Conservation (phyloP, 2,888 invertebrate species). For the Odontocolon sp. region DNA sequence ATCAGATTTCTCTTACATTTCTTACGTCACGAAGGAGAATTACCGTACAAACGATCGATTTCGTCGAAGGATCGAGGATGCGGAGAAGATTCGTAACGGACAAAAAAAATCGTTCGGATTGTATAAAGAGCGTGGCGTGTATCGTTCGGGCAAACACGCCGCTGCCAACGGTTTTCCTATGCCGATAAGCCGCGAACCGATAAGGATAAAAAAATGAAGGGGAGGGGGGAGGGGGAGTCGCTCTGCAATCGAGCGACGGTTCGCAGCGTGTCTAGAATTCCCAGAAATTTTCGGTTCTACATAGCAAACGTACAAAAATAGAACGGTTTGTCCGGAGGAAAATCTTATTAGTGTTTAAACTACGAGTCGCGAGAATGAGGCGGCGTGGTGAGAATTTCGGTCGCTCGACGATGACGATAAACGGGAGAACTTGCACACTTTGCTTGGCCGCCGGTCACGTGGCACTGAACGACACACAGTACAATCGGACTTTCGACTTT, state of each 20-base stretch:
- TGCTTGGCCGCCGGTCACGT: constrained; percentile 43
- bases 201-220: no score
- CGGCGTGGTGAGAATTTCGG: neutral
- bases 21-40: no score
- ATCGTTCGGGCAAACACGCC: constrained; percentile 40
- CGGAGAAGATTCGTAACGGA: no score
- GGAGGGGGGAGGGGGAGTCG: no score
- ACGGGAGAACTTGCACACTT: neutral
- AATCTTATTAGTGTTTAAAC: constrained; percentile 29
- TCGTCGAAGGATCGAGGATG: no score
- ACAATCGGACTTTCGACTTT: constrained; percentile 53
- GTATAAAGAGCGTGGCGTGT: neutral
- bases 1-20: no score
- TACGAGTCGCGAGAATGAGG: neutral
- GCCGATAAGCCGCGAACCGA: constrained; percentile 65
- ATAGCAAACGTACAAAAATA: constrained; percentile 32
- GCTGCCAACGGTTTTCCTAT: constrained; percentile 68
- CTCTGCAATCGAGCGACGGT: no score
- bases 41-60: no score
- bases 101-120: neutral
- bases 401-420: constrained; percentile 22
- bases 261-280: neutral
- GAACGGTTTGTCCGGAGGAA: constrained; percentile 29
- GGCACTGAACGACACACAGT: constrained; percentile 24
- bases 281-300: constrained; percentile 15